phyloP scores from a whole-genome alignment of 1,140 invertebrate genomes.

The Hormaphis cornu region DNA sequence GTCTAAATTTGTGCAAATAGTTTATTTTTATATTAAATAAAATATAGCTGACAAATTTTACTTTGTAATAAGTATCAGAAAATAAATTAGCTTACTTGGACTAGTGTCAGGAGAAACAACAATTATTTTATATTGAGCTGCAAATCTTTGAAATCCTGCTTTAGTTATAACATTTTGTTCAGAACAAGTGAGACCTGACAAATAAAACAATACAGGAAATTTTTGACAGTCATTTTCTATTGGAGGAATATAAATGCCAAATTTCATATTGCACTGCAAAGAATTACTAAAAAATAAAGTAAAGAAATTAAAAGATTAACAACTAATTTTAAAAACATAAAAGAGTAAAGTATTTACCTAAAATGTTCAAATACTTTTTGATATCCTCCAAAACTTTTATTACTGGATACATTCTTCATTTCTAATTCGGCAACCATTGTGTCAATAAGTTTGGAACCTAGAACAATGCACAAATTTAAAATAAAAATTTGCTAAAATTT shows the following conservation, averaged over 20 bases:
- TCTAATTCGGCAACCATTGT: neutral
- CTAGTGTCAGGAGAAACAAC: conserved; percentile 93
- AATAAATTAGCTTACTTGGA: conserved; percentile 51
- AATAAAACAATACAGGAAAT: conserved; percentile 79
- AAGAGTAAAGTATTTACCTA: conserved; percentile 46
- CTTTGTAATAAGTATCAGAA: neutral
- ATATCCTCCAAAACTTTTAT: conserved; percentile 58
- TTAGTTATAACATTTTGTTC: conserved; percentile 96
- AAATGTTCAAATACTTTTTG: conserved; percentile 80
- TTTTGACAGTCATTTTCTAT: conserved; percentile 52
- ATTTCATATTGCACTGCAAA: conserved; percentile 84
- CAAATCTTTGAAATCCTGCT: conserved; percentile 81
- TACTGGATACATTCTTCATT: neutral
- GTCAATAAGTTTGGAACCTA: neutral
- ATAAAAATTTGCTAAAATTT: too few relatives aligned
- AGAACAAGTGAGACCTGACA: conserved; percentile 89
- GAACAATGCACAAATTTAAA: neutral
- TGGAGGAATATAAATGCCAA: conserved; percentile 80
- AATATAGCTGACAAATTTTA: neutral
- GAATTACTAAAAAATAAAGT: conserved; percentile 50
- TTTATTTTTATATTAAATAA: neutral
- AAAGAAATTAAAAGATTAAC: neutral
- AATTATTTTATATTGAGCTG: conserved; percentile 69
- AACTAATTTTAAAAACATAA: neutral
- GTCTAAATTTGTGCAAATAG: too few relatives aligned